Evolutionary conservation across 2,888 invertebrate genomes (phyloP).

Genomic region (Sepioteuthis lessoniana): DNA sequence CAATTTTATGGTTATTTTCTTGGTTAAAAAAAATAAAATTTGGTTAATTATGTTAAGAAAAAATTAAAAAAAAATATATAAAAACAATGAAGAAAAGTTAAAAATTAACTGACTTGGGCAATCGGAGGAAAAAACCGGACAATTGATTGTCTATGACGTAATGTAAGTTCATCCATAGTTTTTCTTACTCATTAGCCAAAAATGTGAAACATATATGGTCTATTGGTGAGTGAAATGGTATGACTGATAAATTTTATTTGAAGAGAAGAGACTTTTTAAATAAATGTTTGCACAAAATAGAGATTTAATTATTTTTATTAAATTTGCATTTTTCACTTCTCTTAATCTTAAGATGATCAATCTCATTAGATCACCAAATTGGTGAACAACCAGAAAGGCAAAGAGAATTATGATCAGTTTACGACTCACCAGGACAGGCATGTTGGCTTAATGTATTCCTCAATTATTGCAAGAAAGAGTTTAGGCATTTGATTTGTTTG

Average conservation of each 20-base stretch:
- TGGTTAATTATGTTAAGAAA: no score
- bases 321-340: background rate
- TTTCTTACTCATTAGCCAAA: background rate
- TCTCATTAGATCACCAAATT: background rate
- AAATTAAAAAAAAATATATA: no score
- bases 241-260: background rate
- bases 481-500: background rate
- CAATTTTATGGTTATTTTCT: background rate
- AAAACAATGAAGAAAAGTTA: background rate
- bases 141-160: background rate
- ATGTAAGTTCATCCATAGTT: background rate
- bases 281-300: background rate
- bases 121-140: background rate
- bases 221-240: background rate
- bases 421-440: background rate
- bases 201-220: background rate
- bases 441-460: background rate
- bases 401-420: background rate
- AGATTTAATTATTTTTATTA: background rate
- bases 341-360: background rate
- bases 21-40: no score
- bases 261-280: background rate
- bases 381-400: background rate
- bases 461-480: conserved; percentile 20
- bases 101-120: background rate